phyloP scores from a whole-genome alignment of 2,888 invertebrate species.

The Nemotelus pantherinus region DNA sequence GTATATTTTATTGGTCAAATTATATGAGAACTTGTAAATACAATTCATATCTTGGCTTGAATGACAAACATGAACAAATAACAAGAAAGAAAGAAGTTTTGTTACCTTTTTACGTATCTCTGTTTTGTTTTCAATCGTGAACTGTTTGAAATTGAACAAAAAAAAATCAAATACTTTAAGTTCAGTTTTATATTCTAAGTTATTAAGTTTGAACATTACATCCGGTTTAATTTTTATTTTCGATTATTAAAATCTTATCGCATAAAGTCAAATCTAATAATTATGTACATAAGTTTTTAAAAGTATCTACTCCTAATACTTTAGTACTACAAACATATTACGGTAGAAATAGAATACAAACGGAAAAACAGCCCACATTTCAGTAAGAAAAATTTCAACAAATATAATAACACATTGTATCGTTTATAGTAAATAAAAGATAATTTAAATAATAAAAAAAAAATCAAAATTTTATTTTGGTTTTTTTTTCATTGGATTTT shows the following conservation, averaged over 20 bases:
- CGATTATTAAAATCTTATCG: neutral
- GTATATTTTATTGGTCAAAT: too few species aligned
- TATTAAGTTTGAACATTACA: conserved; percentile 17
- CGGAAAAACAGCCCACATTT: conserved; percentile 3
- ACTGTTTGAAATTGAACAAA: too few species aligned
- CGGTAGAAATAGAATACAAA: conserved; percentile 8
- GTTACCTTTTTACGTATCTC: too few species aligned
- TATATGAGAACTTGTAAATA: too few species aligned
- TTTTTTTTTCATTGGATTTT: neutral
- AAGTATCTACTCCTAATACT: conserved; percentile 22
- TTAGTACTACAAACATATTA: conserved; percentile 15
- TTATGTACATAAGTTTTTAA: conserved; percentile 32
- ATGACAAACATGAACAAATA: too few species aligned
- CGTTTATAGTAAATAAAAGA: conserved; percentile 13
- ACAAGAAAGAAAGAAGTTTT: too few species aligned
- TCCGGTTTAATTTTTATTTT: neutral
- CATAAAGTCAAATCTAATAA: conserved; percentile 28
- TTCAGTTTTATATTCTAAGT: neutral
- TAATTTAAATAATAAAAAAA: conserved; percentile 34
- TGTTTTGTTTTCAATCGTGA: too few species aligned
- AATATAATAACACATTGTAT: conserved; percentile 1
- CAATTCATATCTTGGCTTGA: too few species aligned
- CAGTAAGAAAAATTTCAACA: conserved; percentile 5
- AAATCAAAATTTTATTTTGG: neutral
- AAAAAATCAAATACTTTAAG: neutral